Evolutionary conservation across 2,888 invertebrate genomes (phyloP).

Genomic region (Pterostichus niger): DNA sequence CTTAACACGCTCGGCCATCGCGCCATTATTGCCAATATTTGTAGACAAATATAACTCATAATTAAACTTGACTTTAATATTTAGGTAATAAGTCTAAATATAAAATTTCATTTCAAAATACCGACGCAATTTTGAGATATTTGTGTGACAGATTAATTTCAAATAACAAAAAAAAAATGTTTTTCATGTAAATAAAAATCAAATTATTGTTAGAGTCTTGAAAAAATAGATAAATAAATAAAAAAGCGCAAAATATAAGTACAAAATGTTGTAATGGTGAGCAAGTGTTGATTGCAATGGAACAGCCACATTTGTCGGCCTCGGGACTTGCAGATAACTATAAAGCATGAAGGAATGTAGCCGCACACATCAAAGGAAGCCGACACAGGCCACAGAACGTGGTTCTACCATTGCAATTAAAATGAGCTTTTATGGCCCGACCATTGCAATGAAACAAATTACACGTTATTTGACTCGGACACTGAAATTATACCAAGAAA

Average conservation of each 20-base stretch:
- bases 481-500: conserved; percentile 39
- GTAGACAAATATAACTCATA: too few relatives aligned
- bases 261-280: neutral
- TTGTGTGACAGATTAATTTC: too few relatives aligned
- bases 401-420: conserved; percentile 70
- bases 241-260: neutral
- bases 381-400: conserved; percentile 70
- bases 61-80: too few relatives aligned
- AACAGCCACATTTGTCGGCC: conserved; percentile 48
- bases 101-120: too few relatives aligned
- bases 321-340: conserved; percentile 66
- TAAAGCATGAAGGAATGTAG: conserved; percentile 73
- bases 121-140: too few relatives aligned
- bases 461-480: conserved; percentile 49
- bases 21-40: too few relatives aligned
- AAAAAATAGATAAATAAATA: too few relatives aligned
- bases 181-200: too few relatives aligned
- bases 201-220: too few relatives aligned
- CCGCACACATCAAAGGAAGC: conserved; percentile 73
- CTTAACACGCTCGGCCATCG: too few relatives aligned
- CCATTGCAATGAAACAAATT: conserved; percentile 57
- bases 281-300: conserved; percentile 47
- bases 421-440: conserved; percentile 47
- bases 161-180: too few relatives aligned
- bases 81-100: too few relatives aligned